Conservation (phyloP, 2,888 invertebrate genomes). For the Digitonthophagus gazella region DNA sequence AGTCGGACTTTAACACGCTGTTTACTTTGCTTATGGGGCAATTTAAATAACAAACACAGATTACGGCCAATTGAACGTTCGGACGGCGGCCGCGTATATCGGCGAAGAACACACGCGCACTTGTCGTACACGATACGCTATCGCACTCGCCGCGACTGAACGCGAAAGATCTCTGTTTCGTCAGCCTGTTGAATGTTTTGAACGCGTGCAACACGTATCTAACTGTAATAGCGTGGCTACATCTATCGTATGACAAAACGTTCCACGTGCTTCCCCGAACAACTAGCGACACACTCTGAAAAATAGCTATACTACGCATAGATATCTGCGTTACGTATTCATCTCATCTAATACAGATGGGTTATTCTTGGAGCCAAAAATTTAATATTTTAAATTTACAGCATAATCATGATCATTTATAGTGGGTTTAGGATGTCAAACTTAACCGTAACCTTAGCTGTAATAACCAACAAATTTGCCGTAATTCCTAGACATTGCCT, state of each 20-base stretch:
- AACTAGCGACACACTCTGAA: background rate
- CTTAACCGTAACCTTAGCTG: too few relatives aligned
- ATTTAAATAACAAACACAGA: conserved; percentile 26
- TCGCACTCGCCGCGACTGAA: conserved; percentile 27
- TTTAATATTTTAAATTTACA: background rate
- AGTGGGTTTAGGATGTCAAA: too few relatives aligned
- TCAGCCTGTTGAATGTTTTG: conserved; percentile 30
- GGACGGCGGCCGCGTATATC: conserved; percentile 22
- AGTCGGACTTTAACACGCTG: background rate
- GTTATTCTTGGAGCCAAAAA: too few relatives aligned
- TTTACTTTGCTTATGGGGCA: conserved; percentile 13
- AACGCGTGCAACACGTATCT: conserved; percentile 25
- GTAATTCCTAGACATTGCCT: too few relatives aligned
- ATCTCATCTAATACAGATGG: background rate
- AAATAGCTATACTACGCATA: background rate
- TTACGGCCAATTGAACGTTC: conserved; percentile 27
- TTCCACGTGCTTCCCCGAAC: background rate
- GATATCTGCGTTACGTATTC: background rate
- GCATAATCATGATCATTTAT: too few relatives aligned
- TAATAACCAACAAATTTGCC: too few relatives aligned
- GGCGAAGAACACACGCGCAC: conserved; percentile 23
- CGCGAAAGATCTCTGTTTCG: conserved; percentile 27
- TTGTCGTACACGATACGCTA: conserved; percentile 27
- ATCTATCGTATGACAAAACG: conserved; percentile 9
- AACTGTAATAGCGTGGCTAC: conserved; percentile 16